phyloP scores from a whole-genome alignment of 1,140 invertebrate species.

The Paraescarpia echinospica region DNA sequence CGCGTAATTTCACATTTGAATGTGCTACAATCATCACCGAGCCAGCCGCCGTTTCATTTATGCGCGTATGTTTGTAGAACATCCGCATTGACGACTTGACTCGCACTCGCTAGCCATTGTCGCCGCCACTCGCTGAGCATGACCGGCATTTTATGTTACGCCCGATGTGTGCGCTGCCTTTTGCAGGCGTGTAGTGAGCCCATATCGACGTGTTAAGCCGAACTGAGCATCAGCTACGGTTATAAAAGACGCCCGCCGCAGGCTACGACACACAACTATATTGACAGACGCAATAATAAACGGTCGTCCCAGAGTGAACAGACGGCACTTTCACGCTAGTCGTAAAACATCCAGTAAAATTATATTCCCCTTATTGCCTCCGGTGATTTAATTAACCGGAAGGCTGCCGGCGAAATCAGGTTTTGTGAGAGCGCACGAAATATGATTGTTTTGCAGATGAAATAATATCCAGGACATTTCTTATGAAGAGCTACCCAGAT shows the following conservation, averaged over 20 bases:
- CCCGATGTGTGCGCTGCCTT: neutral
- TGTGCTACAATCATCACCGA: neutral
- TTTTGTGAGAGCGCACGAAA: neutral
- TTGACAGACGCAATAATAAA: slow-evolving; percentile 1
- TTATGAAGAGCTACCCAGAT: neutral
- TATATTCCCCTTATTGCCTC: neutral
- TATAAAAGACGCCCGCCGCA: neutral
- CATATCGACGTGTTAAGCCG: neutral
- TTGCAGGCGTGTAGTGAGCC: neutral
- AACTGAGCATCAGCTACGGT: neutral
- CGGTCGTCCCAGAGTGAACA: neutral
- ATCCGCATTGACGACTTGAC: neutral
- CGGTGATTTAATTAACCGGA: neutral
- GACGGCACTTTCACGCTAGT: neutral
- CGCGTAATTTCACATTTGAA: neutral
- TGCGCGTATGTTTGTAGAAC: neutral
- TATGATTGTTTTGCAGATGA: neutral
- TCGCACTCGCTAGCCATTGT: neutral
- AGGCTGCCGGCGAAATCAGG: neutral
- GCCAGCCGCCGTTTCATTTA: neutral
- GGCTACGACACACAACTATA: neutral
- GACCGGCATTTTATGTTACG: neutral
- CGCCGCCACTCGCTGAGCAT: neutral
- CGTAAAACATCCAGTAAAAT: neutral
- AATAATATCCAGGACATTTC: neutral